Conservation (phyloP, 2,888 invertebrate genomes). For the Lasioglossum marginatum region DNA sequence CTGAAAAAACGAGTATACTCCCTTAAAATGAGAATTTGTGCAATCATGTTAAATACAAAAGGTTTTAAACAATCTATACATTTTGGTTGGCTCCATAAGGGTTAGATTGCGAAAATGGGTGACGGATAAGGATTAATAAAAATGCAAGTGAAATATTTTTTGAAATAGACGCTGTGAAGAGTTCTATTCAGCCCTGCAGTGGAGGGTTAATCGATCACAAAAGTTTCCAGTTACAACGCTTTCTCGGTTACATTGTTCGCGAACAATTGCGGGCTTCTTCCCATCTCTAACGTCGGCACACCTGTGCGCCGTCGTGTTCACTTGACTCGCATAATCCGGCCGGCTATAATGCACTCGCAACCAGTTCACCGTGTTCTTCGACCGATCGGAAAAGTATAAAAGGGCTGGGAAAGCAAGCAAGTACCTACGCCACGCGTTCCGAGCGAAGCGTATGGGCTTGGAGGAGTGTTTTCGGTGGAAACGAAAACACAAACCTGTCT, state of each 20-base stretch:
- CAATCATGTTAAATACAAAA: too few species aligned
- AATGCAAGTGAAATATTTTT: too few species aligned
- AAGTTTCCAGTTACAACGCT: background rate
- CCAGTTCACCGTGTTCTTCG: constrained; percentile 3
- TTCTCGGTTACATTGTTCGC: constrained; percentile 28
- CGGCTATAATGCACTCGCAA: constrained; percentile 41
- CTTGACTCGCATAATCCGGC: constrained; percentile 50
- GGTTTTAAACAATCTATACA: too few species aligned
- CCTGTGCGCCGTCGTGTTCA: constrained; percentile 40
- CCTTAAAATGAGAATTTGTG: too few species aligned
- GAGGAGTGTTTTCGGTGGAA: background rate
- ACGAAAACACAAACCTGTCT: background rate
- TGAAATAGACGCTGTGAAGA: too few species aligned
- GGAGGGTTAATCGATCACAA: background rate
- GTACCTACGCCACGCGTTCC: background rate
- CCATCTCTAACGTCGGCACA: constrained; percentile 49
- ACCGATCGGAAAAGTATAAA: constrained; percentile 18
- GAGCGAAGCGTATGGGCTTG: background rate
- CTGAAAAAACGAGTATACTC: too few species aligned
- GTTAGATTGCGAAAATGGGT: too few species aligned
- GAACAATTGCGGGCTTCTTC: constrained; percentile 36
- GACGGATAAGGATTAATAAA: too few species aligned
- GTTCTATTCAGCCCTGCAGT: too few species aligned
- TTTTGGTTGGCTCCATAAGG: too few species aligned
- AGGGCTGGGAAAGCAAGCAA: background rate